Percentiles rank a stretch among this genome's conserved stretches.
Evolutionary conservation across 1,140 invertebrate genomes (phyloP).

Genomic region (Agrypnia vestita): DNA sequence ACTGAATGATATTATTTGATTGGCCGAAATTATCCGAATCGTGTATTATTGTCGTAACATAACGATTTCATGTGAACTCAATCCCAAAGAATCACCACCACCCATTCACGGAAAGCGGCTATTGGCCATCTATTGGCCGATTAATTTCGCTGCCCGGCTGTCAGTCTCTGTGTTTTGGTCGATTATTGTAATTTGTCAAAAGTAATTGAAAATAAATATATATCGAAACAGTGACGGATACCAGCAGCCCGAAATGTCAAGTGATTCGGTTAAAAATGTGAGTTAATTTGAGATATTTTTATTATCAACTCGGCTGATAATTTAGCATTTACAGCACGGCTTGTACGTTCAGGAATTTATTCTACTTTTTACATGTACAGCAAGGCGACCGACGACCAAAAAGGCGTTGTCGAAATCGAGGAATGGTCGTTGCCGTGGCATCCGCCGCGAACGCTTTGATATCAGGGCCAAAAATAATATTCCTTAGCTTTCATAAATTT

Average conservation of each 20-base stretch:
- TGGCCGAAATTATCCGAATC: background rate
- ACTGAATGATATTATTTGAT: background rate
- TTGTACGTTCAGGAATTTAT: constrained; percentile 51
- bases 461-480: constrained; percentile 20
- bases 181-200: background rate
- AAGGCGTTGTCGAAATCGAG: constrained; percentile 49
- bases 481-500: background rate
- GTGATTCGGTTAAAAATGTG: constrained; percentile 68
- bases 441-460: constrained; percentile 5
- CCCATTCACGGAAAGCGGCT: constrained; percentile 15
- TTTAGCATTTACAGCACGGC: constrained; percentile 31
- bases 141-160: constrained; percentile 38
- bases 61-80: constrained; percentile 9
- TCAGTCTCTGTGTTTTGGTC: constrained; percentile 36
- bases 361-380: constrained; percentile 49
- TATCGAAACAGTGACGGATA: background rate
- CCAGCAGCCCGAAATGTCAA: constrained; percentile 63
- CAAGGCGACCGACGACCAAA: constrained; percentile 20
- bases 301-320: constrained; percentile 7
- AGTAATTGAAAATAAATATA: constrained; percentile 13
- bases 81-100: background rate
- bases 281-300: constrained; percentile 60
- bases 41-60: background rate
- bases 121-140: constrained; percentile 23
- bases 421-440: constrained; percentile 16